Evolutionary conservation across 2,113 vertebrate species (phyloP), one percentile per base, ranked within the genome.

Genomic region (Psittacula cyanocephala): DNA sequence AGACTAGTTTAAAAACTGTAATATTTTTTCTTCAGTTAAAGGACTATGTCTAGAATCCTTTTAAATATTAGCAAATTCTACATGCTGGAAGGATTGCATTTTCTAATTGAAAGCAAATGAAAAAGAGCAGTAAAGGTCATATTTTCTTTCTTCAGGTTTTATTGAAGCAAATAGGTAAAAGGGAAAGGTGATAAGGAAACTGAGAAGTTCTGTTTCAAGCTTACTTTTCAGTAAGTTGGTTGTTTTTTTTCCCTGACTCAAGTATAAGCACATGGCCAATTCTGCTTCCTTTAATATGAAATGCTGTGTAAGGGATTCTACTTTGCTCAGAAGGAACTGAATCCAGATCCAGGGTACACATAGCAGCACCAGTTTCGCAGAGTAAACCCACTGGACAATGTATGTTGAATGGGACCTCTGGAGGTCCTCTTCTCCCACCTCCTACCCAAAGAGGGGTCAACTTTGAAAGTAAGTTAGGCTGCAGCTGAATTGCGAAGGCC

Each of bases 51-150:
- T 86, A 90, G 55, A 88, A 96, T 93, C 93, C 49, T 81, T 90
- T 94, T 90, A 95, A 88, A 95, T 78, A 93, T 81, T 75, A 95
- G 88, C 80, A 97, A 94, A 96, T 86, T 83, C 75, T 94, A 86
- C 39, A 41, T 49, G 35, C 44, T 50, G 44, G 74, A 92, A 90
- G 57, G 50, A 78, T 43, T 88, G 79, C 11, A 65, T 84, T 88
- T 90, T 72, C 86, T 90, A 88, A 95, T 81, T 80, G 80, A 94
- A 97, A 96, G 72, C 62, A 92, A 95, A 93, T 49, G 33, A 70
- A 79, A 91, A 88, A 41, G 20, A 68, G 27, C 39, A 68, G 55
- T 79, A 93, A 97, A 96, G 76, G 95, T 95, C 35, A 57, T 59
- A 24, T 33, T 63, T 88, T 85, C 37, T 86, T 82, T 16, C 60